Percentiles rank a stretch among this genome's conserved stretches.
These are phyloP conservation scores for Gymnoscopelus braueri DNA, from an alignment of 2,797 vertebrate species.

Conservation along the genomic window DNA sequence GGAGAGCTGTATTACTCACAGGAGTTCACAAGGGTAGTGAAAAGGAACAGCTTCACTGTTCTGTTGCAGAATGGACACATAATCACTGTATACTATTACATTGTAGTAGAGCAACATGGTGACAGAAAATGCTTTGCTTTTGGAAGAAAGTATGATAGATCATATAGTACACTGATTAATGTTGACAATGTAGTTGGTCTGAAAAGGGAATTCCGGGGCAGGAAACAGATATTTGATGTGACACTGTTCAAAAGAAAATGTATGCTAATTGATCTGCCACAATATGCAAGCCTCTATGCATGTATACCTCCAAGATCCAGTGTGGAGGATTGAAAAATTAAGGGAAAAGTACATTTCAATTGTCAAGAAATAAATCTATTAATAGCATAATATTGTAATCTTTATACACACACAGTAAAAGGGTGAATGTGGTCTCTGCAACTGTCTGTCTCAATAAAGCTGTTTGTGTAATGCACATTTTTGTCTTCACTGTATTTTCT, in stretches of 20 bases:
- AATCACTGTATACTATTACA: no score
- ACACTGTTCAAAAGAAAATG: conserved; percentile 32
- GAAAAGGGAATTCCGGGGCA: conserved; percentile 23
- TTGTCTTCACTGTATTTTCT: background rate
- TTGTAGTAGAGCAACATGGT: no score
- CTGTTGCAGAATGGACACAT: no score
- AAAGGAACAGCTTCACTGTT: no score
- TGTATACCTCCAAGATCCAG: conserved; percentile 33
- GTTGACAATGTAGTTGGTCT: conserved; percentile 35
- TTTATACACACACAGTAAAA: no score
- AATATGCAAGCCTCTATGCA: conserved; percentile 28
- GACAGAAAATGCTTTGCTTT: no score
- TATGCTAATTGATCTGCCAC: conserved; percentile 34
- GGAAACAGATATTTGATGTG: conserved; percentile 42
- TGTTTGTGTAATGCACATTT: background rate
- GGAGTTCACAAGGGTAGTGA: no score
- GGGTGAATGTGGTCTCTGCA: no score
- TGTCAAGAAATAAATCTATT: no score
- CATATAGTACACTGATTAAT: conserved; percentile 31
- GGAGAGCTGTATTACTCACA: no score
- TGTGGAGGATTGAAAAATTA: conserved; percentile 30
- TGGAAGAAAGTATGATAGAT: conserved; percentile 26
- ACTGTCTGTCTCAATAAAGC: background rate
- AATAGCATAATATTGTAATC: no score
- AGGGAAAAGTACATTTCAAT: conserved; percentile 12